Evolutionary conservation across 1,140 invertebrate species (phyloP), one percentile per base, ranked within the genome.

Genomic region (Listronotus bonariensis): DNA sequence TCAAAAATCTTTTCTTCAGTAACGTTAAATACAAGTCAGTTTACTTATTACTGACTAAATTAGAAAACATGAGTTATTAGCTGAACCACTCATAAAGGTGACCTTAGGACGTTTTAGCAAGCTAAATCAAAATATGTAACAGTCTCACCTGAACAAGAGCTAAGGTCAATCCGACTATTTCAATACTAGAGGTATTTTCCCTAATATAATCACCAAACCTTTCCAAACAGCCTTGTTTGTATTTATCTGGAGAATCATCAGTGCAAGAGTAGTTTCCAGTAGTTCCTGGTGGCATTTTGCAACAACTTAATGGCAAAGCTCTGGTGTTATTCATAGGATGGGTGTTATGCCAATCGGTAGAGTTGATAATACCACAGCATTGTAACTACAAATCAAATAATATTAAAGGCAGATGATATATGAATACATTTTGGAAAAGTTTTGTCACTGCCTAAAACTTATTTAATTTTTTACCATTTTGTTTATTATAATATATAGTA

Each of bases 141-240:
- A 26, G 2, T 26, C 20, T 61, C 69, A 92, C 89, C 86, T 92
- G 90, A 65, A 92, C 75, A 34, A 89, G 78, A 14, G 89, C 89
- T 56, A 94, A 84, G 11, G 88, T 87, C 53, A 94, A 80, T 18
- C 89, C 92, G 69, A 89, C 85, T 0, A 87, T 85, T 1, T 89
- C 91, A 20, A 94, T 83, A 64, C 87, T 84, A 0, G 86, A 77
- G 0, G 89, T 90, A 69, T 93, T 90, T 0, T 79, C 76, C 49
- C 84, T 78, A 31, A 92, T 84, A 73, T 85, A 87, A 10, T 79
- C 41, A 1, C 84, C 81, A 55, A 93, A 85, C 7, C 80, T 81
- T 0, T 70, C 59, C 0, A 86, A 77, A 68, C 92, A 94, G 6
- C 89, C 89, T 0, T 18, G 14, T 0, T 61, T 17, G 48, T 76